phyloP scores from a whole-genome alignment of 2,797 vertebrate species.

The Fratercula arctica region DNA sequence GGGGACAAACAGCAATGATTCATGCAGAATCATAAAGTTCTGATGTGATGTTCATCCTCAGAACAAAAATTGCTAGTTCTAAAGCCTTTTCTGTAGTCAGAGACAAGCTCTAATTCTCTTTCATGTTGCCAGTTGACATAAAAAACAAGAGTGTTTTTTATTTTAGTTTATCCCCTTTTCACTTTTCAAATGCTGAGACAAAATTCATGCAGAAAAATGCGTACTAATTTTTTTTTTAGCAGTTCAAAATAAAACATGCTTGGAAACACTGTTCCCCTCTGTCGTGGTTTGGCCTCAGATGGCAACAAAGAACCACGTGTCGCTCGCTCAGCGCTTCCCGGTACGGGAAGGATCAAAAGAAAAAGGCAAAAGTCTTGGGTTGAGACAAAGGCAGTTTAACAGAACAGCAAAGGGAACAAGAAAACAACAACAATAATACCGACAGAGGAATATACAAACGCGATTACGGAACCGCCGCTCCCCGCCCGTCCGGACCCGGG shows the following conservation, averaged over 20 bases:
- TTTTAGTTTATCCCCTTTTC: neutral
- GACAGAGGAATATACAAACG: no score
- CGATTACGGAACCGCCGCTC: no score
- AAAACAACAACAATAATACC: no score
- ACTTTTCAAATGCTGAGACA: neutral
- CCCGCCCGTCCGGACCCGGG: no score
- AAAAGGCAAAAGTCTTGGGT: no score
- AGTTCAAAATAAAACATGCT: neutral
- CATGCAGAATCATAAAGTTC: neutral
- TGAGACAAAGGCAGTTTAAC: no score
- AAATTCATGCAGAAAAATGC: neutral
- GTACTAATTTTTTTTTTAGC: neutral
- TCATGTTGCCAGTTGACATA: neutral
- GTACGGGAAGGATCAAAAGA: no score
- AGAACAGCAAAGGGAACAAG: no score
- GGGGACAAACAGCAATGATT: neutral
- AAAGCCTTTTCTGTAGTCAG: neutral
- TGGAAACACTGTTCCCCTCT: neutral
- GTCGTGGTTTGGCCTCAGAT: no score
- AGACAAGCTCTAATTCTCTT: neutral
- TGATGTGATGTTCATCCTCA: neutral
- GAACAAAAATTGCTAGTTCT: neutral
- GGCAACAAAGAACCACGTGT: no score
- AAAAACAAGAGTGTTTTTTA: neutral
- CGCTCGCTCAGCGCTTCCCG: no score